phyloP scores from a whole-genome alignment of 2,113 vertebrate genomes.

The Hippolais icterina region DNA sequence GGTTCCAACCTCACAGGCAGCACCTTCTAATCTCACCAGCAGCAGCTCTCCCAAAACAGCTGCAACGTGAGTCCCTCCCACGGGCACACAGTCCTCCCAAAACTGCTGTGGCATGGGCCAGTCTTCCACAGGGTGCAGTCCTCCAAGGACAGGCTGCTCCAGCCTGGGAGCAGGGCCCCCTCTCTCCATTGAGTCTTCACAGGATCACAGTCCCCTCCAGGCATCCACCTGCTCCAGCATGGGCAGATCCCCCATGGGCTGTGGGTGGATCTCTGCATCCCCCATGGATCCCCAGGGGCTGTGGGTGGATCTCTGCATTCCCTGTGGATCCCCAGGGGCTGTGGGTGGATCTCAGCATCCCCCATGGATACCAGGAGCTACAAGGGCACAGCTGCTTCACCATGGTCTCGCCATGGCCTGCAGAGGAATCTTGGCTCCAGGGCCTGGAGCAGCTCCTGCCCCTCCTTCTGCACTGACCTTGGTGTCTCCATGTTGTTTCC shows the following conservation, averaged over 20 bases:
- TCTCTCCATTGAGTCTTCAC: no score
- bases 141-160: neutral
- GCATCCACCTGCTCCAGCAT: accelerated
- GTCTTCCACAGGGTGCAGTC: accelerated
- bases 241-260: neutral
- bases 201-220: neutral
- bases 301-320: neutral
- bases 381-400: neutral
- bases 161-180: neutral
- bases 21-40: accelerated
- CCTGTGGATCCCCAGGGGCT: neutral
- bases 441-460: accelerated
- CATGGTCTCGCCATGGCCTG: accelerated
- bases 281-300: no score
- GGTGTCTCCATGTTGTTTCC: neutral
- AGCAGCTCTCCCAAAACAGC: neutral
- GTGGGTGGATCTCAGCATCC: neutral
- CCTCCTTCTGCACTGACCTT: neutral
- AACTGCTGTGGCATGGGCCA: accelerated
- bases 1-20: neutral
- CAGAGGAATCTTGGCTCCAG: accelerated
- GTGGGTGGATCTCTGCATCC: neutral
- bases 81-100: neutral
- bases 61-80: no score
- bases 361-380: accelerated